These are phyloP conservation scores for Tipula helvola DNA, from an alignment of 2,888 invertebrate genomes.

Conservation along the genomic window DNA sequence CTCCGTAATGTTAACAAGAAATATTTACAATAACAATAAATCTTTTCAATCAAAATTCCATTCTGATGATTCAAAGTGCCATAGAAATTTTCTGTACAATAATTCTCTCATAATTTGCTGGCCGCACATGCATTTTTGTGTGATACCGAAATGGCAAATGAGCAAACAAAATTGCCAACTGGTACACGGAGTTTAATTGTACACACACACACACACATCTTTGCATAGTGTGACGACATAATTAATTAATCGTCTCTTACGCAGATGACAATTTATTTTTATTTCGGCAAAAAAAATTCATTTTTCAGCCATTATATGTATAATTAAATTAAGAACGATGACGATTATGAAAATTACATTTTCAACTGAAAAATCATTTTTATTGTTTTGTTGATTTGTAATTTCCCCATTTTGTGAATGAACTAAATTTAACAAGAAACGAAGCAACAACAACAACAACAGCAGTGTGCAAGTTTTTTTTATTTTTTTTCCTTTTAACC, in stretches of 20 bases:
- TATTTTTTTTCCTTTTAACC: background rate
- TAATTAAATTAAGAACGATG: background rate
- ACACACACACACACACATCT: background rate
- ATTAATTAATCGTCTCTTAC: background rate
- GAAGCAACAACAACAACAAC: background rate
- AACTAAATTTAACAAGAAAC: background rate
- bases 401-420: background rate
- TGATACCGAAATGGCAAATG: background rate
- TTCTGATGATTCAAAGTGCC: background rate
- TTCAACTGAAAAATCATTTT: background rate
- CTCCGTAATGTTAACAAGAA: background rate
- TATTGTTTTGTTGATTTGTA: background rate
- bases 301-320: background rate
- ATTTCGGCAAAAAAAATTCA: background rate
- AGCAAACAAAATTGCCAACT: background rate
- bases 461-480: background rate
- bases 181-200: background rate
- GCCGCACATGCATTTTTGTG: background rate
- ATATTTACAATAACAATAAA: background rate
- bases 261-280: background rate
- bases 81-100: background rate
- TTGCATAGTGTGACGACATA: background rate
- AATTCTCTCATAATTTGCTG: background rate
- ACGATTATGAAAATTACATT: background rate
- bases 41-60: background rate